Percentiles rank a stretch among this genome's conserved stretches.
phyloP scores from a whole-genome alignment of 2,888 invertebrate species.

The Scrobipalpa atriplicella region DNA sequence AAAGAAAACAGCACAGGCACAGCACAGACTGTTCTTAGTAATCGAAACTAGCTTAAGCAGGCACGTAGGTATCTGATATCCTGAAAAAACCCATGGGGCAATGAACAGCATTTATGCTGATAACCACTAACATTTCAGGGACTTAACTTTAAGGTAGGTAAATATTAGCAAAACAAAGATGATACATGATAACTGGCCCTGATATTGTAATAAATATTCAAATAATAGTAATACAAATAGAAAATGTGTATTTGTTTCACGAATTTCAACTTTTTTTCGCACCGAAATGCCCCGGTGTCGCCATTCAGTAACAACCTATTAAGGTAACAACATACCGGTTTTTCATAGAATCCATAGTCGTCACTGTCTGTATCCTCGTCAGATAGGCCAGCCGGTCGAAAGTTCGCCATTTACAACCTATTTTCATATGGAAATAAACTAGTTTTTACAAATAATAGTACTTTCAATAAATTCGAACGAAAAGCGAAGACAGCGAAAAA shows the following conservation, averaged over 20 bases:
- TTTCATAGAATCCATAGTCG: conserved; percentile 65
- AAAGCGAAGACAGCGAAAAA: not conserved
- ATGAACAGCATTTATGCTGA: no score
- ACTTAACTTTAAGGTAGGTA: no score
- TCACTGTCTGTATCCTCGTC: conserved; percentile 72
- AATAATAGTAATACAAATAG: not conserved
- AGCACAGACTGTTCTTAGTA: no score
- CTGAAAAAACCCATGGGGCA: no score
- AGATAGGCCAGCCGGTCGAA: conserved; percentile 70
- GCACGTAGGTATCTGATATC: no score
- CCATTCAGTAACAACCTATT: conserved; percentile 27
- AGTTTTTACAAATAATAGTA: not conserved
- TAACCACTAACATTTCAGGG: no score
- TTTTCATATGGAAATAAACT: conserved; percentile 11
- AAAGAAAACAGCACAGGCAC: no score
- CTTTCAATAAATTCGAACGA: not conserved
- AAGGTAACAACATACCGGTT: conserved; percentile 57
- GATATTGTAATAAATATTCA: not conserved
- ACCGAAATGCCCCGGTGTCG: conserved; percentile 2
- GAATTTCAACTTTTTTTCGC: not conserved
- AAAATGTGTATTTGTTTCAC: not conserved
- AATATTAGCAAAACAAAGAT: no score
- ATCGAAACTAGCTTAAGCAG: no score
- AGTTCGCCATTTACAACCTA: conserved; percentile 47
- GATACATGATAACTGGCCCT: no score